These are phyloP conservation scores for Halictus rubicundus DNA, from an alignment of 1,140 invertebrate species.

Conservation along the genomic window DNA sequence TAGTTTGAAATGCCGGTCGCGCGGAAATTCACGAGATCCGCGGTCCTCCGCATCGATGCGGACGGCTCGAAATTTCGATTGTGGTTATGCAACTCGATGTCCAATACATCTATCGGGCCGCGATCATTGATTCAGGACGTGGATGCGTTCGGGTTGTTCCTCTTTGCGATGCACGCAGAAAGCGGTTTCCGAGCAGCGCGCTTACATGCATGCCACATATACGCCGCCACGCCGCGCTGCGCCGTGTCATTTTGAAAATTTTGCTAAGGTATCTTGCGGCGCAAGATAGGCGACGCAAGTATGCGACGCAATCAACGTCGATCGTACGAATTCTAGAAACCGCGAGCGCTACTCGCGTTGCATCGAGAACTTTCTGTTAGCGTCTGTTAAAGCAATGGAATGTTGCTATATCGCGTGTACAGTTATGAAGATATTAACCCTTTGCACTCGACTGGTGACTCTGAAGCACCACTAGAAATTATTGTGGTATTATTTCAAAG, in stretches of 20 bases:
- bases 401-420: no score
- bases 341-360: background rate
- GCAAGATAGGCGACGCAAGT: no score
- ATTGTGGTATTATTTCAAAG: no score
- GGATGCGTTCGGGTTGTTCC: constrained; percentile 18
- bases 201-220: background rate
- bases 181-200: background rate
- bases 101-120: constrained; percentile 38
- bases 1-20: constrained; percentile 54
- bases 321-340: background rate
- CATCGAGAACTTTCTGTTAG: background rate
- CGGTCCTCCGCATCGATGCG: constrained; percentile 61
- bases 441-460: no score
- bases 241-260: constrained; percentile 13
- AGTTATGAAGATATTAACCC: no score
- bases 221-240: background rate
- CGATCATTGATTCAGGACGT: constrained; percentile 52
- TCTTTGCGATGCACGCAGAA: background rate
- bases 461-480: no score
- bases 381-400: no score
- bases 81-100: constrained; percentile 60
- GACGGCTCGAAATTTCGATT: constrained; percentile 61
- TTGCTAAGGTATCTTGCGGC: background rate
- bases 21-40: constrained; percentile 62
- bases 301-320: constrained; percentile 4